Percentiles rank a stretch among this genome's conserved stretches.
These are phyloP conservation scores for Percopsis transmontana DNA, from an alignment of 2,113 vertebrate genomes.

Conservation along the genomic window DNA sequence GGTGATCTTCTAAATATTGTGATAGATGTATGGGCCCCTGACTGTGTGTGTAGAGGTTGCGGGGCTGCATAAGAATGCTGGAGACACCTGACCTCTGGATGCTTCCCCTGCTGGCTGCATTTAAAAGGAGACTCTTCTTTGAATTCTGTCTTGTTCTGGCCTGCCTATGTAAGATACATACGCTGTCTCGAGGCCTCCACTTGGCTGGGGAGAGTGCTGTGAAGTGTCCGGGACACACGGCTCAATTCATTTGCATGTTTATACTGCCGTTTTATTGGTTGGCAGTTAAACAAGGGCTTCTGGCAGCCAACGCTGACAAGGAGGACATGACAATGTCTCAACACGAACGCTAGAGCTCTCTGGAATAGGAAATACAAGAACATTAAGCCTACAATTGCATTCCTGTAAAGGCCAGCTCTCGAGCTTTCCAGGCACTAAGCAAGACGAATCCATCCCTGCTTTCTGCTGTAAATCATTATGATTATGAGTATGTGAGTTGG, in stretches of 20 bases:
- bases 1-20: slow-evolving; percentile 34
- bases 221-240: slow-evolving; percentile 23
- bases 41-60: slow-evolving; percentile 9
- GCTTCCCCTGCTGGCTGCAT: slow-evolving; percentile 39
- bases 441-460: background rate
- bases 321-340: slow-evolving; percentile 31
- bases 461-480: background rate
- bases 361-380: background rate
- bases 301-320: slow-evolving; percentile 26
- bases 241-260: slow-evolving; percentile 29
- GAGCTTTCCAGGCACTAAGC: slow-evolving; percentile 4
- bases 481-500: background rate
- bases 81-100: slow-evolving; percentile 42
- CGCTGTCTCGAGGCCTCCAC: slow-evolving; percentile 12
- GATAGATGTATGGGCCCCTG: slow-evolving; percentile 38
- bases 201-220: slow-evolving; percentile 12
- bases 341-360: slow-evolving; percentile 24
- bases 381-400: background rate
- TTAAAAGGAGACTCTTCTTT: slow-evolving; percentile 43
- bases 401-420: background rate
- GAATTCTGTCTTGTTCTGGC: slow-evolving; percentile 35
- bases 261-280: slow-evolving; percentile 33
- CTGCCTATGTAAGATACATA: slow-evolving; percentile 14
- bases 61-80: background rate
- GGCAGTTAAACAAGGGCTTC: slow-evolving; percentile 28